A percentile compares a stretch with the other conserved stretches of the same genome.
Evolutionary conservation across 2,113 vertebrate species (phyloP).

Genomic region (Phaethon lepturus): DNA sequence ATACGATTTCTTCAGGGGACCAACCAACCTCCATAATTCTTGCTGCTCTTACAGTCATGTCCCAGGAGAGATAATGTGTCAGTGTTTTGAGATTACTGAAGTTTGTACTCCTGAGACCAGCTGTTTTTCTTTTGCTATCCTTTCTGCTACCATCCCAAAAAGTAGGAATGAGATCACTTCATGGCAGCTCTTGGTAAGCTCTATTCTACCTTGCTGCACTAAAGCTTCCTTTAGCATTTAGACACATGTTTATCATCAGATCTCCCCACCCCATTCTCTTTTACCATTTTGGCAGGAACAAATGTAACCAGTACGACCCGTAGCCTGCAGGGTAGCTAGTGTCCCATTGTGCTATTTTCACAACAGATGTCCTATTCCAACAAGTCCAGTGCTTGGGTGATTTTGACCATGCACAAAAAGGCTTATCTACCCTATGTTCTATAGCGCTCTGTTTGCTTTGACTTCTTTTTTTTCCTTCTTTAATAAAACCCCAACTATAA

Average conservation of each 20-base stretch:
- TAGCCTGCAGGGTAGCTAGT: neutral
- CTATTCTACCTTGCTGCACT: neutral
- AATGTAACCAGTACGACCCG: neutral
- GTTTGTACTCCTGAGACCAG: neutral
- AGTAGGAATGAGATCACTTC: neutral
- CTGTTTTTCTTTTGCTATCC: neutral
- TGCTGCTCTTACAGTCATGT: neutral
- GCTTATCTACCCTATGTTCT: neutral
- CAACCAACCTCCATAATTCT: neutral
- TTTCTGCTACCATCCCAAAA: neutral
- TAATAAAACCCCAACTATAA: neutral
- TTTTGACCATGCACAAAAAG: neutral
- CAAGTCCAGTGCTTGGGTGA: neutral
- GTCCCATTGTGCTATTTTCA: neutral
- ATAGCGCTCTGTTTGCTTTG: neutral
- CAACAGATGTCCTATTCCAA: neutral
- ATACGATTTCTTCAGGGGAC: neutral
- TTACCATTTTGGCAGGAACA: neutral
- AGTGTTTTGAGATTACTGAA: neutral
- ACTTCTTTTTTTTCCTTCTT: neutral
- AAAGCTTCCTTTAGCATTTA: neutral
- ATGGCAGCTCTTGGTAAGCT: neutral
- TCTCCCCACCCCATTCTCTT: neutral
- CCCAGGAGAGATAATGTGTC: neutral
- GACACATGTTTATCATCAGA: neutral